phyloP scores from a whole-genome alignment of 2,797 vertebrate genomes.

The Pangasius mekongensis region DNA sequence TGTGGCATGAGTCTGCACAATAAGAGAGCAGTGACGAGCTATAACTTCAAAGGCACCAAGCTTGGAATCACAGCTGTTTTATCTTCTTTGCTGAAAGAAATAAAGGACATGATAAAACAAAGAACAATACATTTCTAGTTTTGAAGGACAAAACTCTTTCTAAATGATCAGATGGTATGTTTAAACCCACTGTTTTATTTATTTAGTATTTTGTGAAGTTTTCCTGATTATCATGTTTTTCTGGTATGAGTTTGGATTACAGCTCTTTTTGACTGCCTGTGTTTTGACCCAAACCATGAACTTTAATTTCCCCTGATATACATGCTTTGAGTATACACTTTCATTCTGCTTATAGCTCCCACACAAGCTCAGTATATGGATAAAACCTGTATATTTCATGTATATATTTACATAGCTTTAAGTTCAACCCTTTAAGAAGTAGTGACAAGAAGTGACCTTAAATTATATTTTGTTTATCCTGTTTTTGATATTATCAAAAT shows the following conservation, averaged over 20 bases:
- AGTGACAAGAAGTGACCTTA: not conserved
- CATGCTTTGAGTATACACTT: not conserved
- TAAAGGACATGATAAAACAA: not conserved
- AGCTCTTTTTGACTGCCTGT: not conserved
- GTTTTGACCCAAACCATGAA: not conserved
- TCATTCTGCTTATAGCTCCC: not conserved
- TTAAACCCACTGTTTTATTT: not conserved
- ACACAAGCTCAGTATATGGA: not conserved
- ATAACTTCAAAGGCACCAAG: constrained; percentile 69
- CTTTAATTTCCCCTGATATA: not conserved
- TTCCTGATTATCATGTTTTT: not conserved
- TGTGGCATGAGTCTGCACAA: constrained; percentile 77
- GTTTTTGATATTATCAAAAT: not conserved
- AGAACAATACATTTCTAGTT: not conserved
- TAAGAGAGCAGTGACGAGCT: constrained; percentile 79
- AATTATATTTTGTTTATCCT: not conserved
- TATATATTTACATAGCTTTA: not conserved
- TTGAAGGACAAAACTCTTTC: not conserved
- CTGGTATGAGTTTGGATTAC: not conserved
- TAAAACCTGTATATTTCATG: not conserved
- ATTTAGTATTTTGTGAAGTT: not conserved
- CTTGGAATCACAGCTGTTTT: constrained; percentile 72
- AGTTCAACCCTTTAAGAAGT: not conserved
- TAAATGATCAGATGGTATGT: not conserved
- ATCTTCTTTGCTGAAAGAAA: constrained; percentile 54